These are phyloP conservation scores for Pluvianellus socialis DNA, from an alignment of 2,113 vertebrate genomes.

Conservation along the genomic window DNA sequence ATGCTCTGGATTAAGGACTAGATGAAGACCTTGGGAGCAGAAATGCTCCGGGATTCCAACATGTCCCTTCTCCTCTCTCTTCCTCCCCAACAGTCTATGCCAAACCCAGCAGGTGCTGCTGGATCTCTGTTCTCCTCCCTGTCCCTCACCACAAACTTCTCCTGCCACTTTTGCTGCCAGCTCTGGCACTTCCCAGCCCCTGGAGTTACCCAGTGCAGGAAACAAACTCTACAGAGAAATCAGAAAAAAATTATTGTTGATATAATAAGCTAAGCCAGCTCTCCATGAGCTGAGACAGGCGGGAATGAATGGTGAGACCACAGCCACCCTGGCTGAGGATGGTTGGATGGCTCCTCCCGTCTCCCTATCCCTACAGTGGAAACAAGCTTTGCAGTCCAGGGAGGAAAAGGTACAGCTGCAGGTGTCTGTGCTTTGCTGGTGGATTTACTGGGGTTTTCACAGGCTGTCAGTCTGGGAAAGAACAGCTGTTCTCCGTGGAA, in stretches of 20 bases:
- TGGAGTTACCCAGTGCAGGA: not conserved
- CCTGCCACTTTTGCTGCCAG: not conserved
- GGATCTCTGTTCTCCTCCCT: not conserved
- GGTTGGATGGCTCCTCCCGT: not conserved
- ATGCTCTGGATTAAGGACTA: not conserved
- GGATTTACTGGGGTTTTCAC: not conserved
- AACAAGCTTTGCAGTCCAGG: not conserved
- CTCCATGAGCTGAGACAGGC: not conserved
- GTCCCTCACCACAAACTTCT: not conserved
- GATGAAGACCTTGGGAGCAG: not conserved
- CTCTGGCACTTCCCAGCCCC: not conserved
- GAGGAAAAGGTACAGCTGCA: not conserved
- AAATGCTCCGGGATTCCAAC: not conserved
- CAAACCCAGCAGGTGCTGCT: not conserved
- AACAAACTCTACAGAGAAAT: not conserved
- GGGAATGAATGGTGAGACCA: not conserved
- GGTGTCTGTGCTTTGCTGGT: not conserved
- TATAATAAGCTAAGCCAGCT: not conserved
- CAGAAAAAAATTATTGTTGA: not conserved
- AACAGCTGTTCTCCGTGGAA: not conserved
- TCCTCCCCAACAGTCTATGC: not conserved
- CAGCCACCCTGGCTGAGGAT: not conserved
- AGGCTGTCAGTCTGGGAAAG: not conserved
- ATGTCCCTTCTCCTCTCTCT: not conserved
- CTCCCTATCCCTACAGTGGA: not conserved